Evolutionary conservation across 1,140 invertebrate genomes (phyloP), one percentile per base, ranked within the genome.

Genomic region (Lamellibrachia luymesi): DNA sequence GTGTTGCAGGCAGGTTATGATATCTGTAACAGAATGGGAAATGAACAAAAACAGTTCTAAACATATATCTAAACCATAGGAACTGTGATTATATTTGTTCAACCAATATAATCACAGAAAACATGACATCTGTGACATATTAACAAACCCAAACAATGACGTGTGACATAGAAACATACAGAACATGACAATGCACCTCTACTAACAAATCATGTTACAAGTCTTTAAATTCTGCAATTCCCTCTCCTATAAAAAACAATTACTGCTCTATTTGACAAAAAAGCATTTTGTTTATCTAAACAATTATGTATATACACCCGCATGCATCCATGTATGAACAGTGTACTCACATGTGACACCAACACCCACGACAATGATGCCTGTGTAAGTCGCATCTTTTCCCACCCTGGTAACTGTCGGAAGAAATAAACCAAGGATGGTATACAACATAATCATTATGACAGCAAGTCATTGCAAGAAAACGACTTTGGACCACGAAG

Each of bases 371-470:
- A 95, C 25, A 50, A 95, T 94, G 7, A 96, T 93, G 13, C 93
- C 94, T 51, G 94, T 91, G 94, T 95, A 96, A 5, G 94, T 93
- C 25, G 93, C 93, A 94, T 95, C 95, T 94, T 95, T 95, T 0
- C 95, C 94, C 90, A 94, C 95, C 94, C 95, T 94, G 90, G 95
- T 95, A 17, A 96, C 95, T 96, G 90, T 22, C 2, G 64, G 17
- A 80, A 80, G 8, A 80, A 17, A 17, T 4, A 80, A 8, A 80
- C 2, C 17, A 50, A 51, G 50, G 38, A 91, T 25, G 49, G 50
- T 4, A 22, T 38, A 25, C 38, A 38, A 38, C 38, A 38, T 38
- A 38, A 38, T 38, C 38, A 38, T 38, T 38, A 38, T 91, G n/a
- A 91, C 38, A 51, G 90, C 27, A 90, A 38, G 10, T 25, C 90